phyloP scores from a whole-genome alignment of 2,888 invertebrate genomes.

The Pristionchus japonicus region DNA sequence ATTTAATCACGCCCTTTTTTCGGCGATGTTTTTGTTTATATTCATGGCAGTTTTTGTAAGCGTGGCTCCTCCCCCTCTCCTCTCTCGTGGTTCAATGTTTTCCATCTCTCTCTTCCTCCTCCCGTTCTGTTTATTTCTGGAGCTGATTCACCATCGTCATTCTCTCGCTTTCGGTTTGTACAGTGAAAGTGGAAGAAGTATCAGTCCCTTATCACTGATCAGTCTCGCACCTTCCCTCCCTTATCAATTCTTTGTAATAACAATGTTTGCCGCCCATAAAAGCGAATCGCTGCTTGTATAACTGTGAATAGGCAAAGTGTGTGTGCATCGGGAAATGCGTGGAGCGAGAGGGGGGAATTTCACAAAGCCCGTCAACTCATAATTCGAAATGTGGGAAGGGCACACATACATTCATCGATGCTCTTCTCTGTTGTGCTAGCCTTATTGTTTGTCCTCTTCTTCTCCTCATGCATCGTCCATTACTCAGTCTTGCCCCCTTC shows the following conservation, averaged over 20 bases:
- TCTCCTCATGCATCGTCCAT: too few relatives aligned
- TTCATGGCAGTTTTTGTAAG: not conserved
- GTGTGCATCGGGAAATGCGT: not conserved
- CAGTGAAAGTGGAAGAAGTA: not conserved
- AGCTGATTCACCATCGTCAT: not conserved
- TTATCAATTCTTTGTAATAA: not conserved
- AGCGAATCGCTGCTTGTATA: not conserved
- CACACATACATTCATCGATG: not conserved
- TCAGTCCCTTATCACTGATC: not conserved
- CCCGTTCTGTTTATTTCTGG: not conserved
- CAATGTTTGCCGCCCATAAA: not conserved
- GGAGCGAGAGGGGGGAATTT: not conserved
- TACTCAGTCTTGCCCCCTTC: not conserved
- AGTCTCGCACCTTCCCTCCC: too few relatives aligned
- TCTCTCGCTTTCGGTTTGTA: not conserved
- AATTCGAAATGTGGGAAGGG: not conserved
- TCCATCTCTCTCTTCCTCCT: not conserved
- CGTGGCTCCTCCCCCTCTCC: not conserved
- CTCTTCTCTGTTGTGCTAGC: not conserved
- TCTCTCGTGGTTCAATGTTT: constrained; percentile 7
- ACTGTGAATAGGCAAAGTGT: not conserved
- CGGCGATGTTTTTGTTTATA: not conserved
- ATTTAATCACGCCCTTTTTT: not conserved
- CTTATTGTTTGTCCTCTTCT: not conserved
- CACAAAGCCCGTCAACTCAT: constrained; percentile 19